These are phyloP conservation scores for Hoplostethus atlanticus DNA, from an alignment of 2,797 vertebrate species.

Conservation along the genomic window DNA sequence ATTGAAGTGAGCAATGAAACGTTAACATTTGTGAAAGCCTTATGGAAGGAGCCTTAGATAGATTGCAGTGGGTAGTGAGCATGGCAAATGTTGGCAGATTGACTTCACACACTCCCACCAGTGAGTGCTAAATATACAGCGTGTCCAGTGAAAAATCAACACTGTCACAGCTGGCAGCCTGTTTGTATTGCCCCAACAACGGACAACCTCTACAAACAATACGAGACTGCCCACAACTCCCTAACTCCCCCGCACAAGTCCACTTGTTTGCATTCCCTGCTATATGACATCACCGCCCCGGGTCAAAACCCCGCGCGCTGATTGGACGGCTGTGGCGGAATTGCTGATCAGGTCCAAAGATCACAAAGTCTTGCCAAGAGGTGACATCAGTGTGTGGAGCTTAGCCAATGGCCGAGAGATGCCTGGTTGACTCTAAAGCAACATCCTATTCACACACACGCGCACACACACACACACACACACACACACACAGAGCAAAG, in stretches of 20 bases:
- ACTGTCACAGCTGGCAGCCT: conserved; percentile 78
- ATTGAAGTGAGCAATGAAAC: no score
- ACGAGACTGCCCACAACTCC: conserved; percentile 35
- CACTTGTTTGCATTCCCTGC: conserved; percentile 78
- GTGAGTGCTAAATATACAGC: conserved; percentile 59
- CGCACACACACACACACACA: conserved; percentile 15
- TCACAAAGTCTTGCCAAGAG: conserved; percentile 79
- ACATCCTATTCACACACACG: conserved; percentile 70
- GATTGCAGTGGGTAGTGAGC: conserved; percentile 17
- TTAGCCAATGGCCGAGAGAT: conserved; percentile 74
- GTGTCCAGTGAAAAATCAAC: conserved; percentile 69
- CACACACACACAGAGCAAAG: conserved; percentile 28
- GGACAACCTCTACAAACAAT: conserved; percentile 71
- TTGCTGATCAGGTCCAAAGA: conserved; percentile 83
- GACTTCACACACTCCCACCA: conserved; percentile 44
- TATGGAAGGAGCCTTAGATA: conserved; percentile 2
- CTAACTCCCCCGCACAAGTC: conserved; percentile 18
- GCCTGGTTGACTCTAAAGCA: conserved; percentile 73
- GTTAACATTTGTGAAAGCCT: not conserved
- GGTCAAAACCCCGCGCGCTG: conserved; percentile 48
- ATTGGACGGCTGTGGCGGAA: conserved; percentile 72
- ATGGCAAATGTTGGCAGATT: conserved; percentile 45
- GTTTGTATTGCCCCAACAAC: conserved; percentile 74
- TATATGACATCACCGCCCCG: conserved; percentile 78
- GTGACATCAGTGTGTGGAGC: conserved; percentile 80